Conservation (phyloP, 2,113 vertebrate species). For the Castor canadensis region DNA sequence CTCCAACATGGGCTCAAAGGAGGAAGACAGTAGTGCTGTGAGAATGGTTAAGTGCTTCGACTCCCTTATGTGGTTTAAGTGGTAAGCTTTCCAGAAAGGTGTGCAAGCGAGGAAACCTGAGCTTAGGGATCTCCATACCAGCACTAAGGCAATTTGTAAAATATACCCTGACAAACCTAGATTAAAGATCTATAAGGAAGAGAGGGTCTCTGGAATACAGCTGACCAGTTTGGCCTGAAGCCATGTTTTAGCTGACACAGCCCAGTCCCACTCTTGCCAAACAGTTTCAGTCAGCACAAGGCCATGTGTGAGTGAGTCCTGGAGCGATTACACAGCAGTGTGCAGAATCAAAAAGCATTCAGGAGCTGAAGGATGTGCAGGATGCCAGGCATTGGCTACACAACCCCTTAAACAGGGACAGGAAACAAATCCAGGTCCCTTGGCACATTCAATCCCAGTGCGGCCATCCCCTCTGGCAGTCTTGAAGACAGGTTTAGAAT, state of each 20-base stretch:
- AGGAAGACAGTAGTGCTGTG: not conserved
- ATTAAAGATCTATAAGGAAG: slow-evolving; percentile 38
- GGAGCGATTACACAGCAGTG: slow-evolving; percentile 54
- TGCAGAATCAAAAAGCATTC: not conserved
- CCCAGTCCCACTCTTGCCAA: slow-evolving; percentile 31
- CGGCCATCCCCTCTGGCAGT: not conserved
- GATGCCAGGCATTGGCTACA: slow-evolving; percentile 29
- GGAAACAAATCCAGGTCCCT: slow-evolving; percentile 40
- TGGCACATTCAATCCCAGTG: not conserved
- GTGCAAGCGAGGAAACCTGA: not conserved
- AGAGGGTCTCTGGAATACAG: not conserved
- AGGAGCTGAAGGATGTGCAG: not conserved
- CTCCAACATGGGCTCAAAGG: not conserved
- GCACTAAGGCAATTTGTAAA: slow-evolving; percentile 7
- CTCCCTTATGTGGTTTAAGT: not conserved
- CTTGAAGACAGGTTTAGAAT: slow-evolving; percentile 31
- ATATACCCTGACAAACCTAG: slow-evolving; percentile 2
- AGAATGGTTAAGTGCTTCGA: not conserved
- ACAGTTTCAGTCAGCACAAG: slow-evolving; percentile 52
- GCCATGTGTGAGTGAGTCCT: slow-evolving; percentile 57
- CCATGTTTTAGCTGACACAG: slow-evolving; percentile 53
- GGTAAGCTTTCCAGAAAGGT: not conserved
- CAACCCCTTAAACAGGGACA: not conserved
- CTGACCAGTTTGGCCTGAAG: slow-evolving; percentile 25
- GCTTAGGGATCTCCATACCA: not conserved